phyloP scores from a whole-genome alignment of 2,888 invertebrate species.

The Hofmannophila pseudospretella region DNA sequence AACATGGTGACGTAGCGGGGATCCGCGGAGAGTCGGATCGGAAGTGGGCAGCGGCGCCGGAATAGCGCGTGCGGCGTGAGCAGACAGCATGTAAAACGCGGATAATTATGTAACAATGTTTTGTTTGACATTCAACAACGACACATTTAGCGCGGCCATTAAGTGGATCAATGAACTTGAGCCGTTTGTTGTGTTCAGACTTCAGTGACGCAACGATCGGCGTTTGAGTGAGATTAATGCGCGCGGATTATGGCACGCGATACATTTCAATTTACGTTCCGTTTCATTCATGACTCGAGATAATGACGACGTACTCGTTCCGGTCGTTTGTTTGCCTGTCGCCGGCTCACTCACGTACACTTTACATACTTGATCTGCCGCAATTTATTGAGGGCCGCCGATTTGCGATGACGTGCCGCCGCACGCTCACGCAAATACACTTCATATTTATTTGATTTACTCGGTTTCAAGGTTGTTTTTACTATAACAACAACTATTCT shows the following conservation, averaged over 20 bases:
- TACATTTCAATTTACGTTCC: constrained; percentile 75
- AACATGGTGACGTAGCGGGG: constrained; percentile 62
- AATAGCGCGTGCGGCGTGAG: constrained; percentile 38
- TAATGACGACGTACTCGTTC: constrained; percentile 65
- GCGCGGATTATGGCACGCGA: constrained; percentile 77
- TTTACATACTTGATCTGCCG: constrained; percentile 40
- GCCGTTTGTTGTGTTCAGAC: constrained; percentile 61
- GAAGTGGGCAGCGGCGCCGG: constrained; percentile 33
- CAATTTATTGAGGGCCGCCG: constrained; percentile 16
- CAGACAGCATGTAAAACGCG: constrained; percentile 51
- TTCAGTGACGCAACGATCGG: constrained; percentile 65
- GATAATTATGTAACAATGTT: constrained; percentile 71
- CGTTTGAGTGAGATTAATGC: constrained; percentile 76
- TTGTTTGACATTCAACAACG: constrained; percentile 75
- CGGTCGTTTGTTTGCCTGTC: constrained; percentile 57
- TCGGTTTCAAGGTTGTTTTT: neutral
- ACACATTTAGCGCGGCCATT: constrained; percentile 73
- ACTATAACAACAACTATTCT: neutral
- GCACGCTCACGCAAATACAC: neutral
- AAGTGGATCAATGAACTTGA: constrained; percentile 78
- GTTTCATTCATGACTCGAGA: constrained; percentile 74
- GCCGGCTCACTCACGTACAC: constrained; percentile 28
- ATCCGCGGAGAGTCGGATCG: constrained; percentile 30
- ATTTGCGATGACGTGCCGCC: constrained; percentile 9
- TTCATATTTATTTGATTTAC: neutral